Conservation (phyloP, 2,113 vertebrate species). For the Strigops habroptila region DNA sequence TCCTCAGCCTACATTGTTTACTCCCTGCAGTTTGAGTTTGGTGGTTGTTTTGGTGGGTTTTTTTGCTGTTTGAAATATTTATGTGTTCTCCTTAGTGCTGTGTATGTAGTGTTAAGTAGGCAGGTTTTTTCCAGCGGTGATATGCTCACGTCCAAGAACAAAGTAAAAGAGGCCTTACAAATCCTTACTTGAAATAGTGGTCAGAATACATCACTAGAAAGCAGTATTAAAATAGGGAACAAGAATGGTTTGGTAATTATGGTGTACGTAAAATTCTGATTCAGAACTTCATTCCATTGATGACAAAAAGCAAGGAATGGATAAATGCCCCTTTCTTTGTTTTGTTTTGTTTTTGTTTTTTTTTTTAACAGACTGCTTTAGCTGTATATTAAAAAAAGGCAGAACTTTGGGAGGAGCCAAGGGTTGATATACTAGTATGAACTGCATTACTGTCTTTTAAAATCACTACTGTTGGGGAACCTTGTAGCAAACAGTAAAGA, state of each 20-base stretch:
- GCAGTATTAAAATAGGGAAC: not conserved
- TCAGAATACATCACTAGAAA: not conserved
- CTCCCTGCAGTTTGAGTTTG: not conserved
- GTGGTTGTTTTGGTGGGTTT: not conserved
- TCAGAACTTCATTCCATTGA: not conserved
- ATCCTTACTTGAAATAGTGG: not conserved
- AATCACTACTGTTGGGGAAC: not conserved
- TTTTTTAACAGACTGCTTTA: not conserved
- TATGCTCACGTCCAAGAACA: not conserved
- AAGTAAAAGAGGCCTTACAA: not conserved
- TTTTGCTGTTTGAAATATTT: not conserved
- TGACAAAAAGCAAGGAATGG: not conserved
- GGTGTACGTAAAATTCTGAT: not conserved
- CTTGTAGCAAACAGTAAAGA: not conserved
- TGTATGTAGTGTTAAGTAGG: not conserved
- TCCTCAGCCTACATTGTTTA: not conserved
- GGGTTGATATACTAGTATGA: not conserved
- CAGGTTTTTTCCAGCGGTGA: not conserved
- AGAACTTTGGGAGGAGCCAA: not conserved
- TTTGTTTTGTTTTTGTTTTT: not conserved
- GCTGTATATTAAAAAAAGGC: not conserved
- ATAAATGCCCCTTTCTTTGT: not conserved
- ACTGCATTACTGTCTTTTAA: not conserved
- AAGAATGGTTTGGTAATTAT: not conserved
- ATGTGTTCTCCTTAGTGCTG: not conserved